Percentiles rank a stretch among this genome's conserved stretches.
Conservation (phyloP, 1,140 invertebrate genomes). For the Radopholus similis region DNA sequence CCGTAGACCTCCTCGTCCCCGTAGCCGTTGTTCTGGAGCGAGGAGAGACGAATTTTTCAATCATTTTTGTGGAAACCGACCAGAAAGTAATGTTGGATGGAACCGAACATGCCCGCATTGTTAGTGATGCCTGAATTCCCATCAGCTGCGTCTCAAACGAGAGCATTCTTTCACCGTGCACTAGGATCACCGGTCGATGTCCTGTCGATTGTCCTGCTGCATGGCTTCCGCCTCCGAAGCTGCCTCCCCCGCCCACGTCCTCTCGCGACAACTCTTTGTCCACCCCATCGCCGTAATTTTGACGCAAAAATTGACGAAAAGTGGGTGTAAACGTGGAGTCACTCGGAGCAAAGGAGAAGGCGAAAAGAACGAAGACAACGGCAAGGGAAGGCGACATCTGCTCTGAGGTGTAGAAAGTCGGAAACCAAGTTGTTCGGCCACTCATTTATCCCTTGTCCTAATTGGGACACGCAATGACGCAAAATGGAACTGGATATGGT, state of each 20-base stretch:
- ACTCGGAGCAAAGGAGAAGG: background rate
- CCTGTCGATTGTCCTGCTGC: conserved; percentile 27
- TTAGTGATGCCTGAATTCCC: conserved; percentile 31
- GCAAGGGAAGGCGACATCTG: background rate
- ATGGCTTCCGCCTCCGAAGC: conserved; percentile 50
- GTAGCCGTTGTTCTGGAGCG: conserved; percentile 41
- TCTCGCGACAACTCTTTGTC: conserved; percentile 34
- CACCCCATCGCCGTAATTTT: conserved; percentile 37
- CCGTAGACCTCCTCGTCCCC: conserved; percentile 51
- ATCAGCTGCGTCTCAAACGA: no score
- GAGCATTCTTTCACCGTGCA: conserved; percentile 59
- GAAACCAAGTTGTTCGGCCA: no score
- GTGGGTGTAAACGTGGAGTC: conserved; percentile 11
- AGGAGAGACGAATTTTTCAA: background rate
- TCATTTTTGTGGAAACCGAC: background rate
- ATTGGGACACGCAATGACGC: no score
- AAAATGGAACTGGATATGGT: background rate
- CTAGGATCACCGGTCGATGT: conserved; percentile 53
- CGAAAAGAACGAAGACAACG: background rate
- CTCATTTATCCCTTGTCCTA: no score
- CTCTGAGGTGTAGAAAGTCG: background rate
- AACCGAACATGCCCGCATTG: conserved; percentile 40
- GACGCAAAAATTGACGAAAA: conserved; percentile 30
- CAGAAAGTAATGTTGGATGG: conserved; percentile 41
- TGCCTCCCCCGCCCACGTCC: conserved; percentile 42